These are phyloP conservation scores for Uria lomvia DNA, from an alignment of 2,113 vertebrate genomes.

Conservation along the genomic window DNA sequence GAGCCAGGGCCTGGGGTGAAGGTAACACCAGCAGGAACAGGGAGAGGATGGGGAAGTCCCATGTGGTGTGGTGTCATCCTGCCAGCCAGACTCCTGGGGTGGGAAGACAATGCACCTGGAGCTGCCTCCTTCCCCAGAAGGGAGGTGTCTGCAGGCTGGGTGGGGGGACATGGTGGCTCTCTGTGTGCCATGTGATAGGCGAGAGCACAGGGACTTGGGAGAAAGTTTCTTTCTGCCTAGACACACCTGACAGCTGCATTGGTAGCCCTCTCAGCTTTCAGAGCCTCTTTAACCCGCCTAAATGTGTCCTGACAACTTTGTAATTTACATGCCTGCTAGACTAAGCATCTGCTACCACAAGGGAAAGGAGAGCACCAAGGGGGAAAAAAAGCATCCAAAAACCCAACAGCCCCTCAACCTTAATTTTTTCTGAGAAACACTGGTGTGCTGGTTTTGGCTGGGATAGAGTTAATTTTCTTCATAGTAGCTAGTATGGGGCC, in stretches of 20 bases:
- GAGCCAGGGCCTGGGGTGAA: background rate
- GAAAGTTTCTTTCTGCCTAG: background rate
- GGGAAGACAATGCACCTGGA: background rate
- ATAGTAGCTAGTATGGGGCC: background rate
- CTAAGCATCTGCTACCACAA: background rate
- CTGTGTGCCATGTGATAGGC: fast-evolving
- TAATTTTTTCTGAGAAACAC: background rate
- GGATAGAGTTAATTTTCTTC: background rate
- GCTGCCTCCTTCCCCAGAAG: background rate
- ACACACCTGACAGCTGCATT: background rate
- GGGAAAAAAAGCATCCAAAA: background rate
- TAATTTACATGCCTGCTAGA: background rate
- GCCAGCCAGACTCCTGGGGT: fast-evolving
- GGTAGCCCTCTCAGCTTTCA: background rate
- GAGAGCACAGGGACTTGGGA: background rate
- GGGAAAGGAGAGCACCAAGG: background rate
- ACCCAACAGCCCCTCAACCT: background rate
- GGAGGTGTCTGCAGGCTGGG: fast-evolving
- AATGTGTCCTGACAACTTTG: background rate
- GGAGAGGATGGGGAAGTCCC: background rate
- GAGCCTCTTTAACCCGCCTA: background rate
- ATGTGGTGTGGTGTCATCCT: background rate
- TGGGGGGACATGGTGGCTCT: fast-evolving
- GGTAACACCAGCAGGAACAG: background rate
- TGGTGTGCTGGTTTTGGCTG: background rate